Conservation (phyloP, 2,113 vertebrate species). For the Salvator merianae region DNA sequence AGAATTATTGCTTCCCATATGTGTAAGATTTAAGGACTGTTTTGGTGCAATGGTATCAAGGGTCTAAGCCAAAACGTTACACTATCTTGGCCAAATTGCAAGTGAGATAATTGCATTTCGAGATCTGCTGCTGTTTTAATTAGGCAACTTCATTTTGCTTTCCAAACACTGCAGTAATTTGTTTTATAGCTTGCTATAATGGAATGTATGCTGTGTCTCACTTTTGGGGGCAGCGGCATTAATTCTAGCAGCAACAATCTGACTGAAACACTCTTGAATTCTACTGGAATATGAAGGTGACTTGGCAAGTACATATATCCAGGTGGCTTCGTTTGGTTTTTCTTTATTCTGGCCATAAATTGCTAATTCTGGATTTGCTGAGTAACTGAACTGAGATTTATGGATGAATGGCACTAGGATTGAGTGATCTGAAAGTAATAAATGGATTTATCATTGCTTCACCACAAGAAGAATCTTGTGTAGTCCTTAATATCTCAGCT, state of each 20-base stretch:
- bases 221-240: not conserved
- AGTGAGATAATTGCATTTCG: not conserved
- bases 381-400: not conserved
- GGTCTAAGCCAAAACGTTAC: not conserved
- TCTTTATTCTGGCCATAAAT: rapidly evolving
- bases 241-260: not conserved
- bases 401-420: not conserved
- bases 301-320: not conserved
- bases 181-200: not conserved
- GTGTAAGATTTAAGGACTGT: not conserved
- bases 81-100: conserved; percentile 3
- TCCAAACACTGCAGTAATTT: not conserved
- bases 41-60: not conserved
- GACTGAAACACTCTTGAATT: not conserved
- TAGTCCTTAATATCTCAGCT: not conserved
- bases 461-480: conserved; percentile 21
- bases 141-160: conserved; percentile 2
- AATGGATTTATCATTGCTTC: not conserved
- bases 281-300: not conserved
- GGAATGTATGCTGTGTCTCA: not conserved
- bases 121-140: conserved; percentile 32
- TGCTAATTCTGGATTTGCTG: conserved; percentile 17
- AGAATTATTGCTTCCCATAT: not conserved
- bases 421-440: conserved; percentile 17
- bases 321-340: not conserved